Base-by-base conservation (phyloP, 2,888 invertebrate species). In the Tipula vernalis region DNA sequence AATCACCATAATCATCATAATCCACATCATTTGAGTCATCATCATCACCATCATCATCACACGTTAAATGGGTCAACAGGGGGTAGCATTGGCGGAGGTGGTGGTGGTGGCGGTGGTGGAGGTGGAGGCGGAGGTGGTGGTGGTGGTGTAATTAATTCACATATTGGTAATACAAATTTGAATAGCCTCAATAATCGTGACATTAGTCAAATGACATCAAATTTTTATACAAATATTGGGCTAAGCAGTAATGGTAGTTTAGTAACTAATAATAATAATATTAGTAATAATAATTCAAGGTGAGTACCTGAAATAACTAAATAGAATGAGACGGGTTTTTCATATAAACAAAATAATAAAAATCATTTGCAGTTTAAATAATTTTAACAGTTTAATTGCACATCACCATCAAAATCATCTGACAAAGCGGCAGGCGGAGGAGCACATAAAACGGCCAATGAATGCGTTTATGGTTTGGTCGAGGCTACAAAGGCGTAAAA, bases 391-490 rank as follows among this genome's bases (percentile, higher is more conserved):
- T 86, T 86, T 86, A 85, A 85, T 87, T 86, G 85, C 18, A 28
- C 87, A 86, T 18, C 39, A 42, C 42, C 85, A 84, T 84, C 84
- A 84, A 84, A 84, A 84, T 41, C 84, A 91, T 89, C 91, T 91
- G 90, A 90, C 91, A 89, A 91, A 91, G 87, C 90, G 91, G 90
- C 93, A 94, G 87, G 96, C 95, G 88, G 96, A 96, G 89, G 96
- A 97, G 89, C 97, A 98, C 92, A 98, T 98, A 89, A 99, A 98
- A 91, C 93, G 98, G 88, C 98, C 98, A 47, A 99, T 99, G 98
- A 99, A 99, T 92, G 98, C 98, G 0, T 98, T 98, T 92, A 98
- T 99, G 98, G 98, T 98, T 86, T 98, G 98, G 98, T 98, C 98
- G 12, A 92, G 98, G 87, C 93, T 97, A 87, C 98, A 98, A 91